A percentile compares a stretch with the other conserved stretches of the same genome.
phyloP scores from a whole-genome alignment of 2,888 invertebrate species.

The Amphipyra berbera region DNA sequence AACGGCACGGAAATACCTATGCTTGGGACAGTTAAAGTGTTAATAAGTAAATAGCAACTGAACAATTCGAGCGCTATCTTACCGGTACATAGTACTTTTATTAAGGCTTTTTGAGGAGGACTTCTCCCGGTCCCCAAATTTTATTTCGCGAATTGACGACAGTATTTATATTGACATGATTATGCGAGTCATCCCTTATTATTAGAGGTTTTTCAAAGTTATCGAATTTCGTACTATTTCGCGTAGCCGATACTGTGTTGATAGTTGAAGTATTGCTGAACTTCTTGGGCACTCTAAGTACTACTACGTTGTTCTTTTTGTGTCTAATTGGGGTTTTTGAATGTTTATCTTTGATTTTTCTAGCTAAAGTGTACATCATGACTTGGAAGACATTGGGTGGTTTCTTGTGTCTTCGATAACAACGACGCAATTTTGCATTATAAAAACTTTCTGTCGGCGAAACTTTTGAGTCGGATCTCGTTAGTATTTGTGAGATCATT shows the following conservation, averaged over 20 bases:
- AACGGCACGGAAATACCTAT: too few species aligned
- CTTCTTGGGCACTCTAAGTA: constrained; percentile 62
- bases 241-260: constrained; percentile 41
- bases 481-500: constrained; percentile 68
- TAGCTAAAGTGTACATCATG: constrained; percentile 62
- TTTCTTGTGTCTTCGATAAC: constrained; percentile 52
- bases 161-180: constrained; percentile 16
- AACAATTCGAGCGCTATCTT: constrained; percentile 9
- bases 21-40: too few species aligned
- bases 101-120: constrained; percentile 52
- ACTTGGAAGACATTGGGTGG: constrained; percentile 57
- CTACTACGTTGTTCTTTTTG: constrained; percentile 65
- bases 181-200: constrained; percentile 60
- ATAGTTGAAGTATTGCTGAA: constrained; percentile 57
- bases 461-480: constrained; percentile 63
- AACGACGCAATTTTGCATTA: constrained; percentile 55
- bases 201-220: constrained; percentile 62
- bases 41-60: background rate
- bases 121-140: constrained; percentile 74
- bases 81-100: constrained; percentile 16
- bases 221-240: constrained; percentile 37
- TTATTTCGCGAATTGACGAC: constrained; percentile 54
- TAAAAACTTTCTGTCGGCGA: constrained; percentile 60
- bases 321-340: constrained; percentile 44
- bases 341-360: constrained; percentile 64